Base-by-base conservation (phyloP, 2,888 invertebrate species). In the Drosophila seclusa region DNA sequence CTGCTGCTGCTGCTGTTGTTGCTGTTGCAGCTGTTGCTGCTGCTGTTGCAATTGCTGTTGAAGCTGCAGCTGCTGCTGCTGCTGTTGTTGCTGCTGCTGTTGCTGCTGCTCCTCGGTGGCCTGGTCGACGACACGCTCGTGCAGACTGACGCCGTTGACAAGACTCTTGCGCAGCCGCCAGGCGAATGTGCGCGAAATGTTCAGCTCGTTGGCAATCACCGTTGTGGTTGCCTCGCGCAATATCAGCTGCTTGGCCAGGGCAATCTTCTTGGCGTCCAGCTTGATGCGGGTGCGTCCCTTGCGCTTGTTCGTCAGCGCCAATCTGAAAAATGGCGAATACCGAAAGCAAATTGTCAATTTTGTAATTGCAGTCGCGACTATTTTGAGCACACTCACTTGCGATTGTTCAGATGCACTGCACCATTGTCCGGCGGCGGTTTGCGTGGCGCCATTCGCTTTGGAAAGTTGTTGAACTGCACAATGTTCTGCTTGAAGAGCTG, bases 261-360 rank as follows among this genome's bases (percentile, higher is more conserved):
- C 92, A 18, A 92, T 92, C 74, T 92, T 92, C 68, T 87, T 90
- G 52, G 92, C 92, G 61, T 92, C 92, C 78, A 92, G 76, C 76
- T 92, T 92, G 62, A 93, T 92, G 72, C 93, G 93, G 78, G 92
- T 92, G 59, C 92, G 90, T 31, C 93, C 92, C 78, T 92, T 93
- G 45, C 92, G 90, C 65, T 93, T 93, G 55, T 87, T 91, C 36
- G 86, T 87, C 81, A 91, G 70, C 11, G 85, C 73, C 38, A 81
- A 48, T 32, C 84, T 89, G 21, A 2, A 40, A 48, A 31, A 52
- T 29, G 13, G 7, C n/a, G 0, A 27, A 16, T 3, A 31, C 16
- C 21, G 18, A n/a, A 11, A 53, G 27, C 42, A 18, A 5, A 4
- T 38, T 10, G 7, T 18, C 11, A 36, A 24, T 8, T 16, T 18